Conservation (phyloP, 2,888 invertebrate species). For the Acanthopleura granulata region DNA sequence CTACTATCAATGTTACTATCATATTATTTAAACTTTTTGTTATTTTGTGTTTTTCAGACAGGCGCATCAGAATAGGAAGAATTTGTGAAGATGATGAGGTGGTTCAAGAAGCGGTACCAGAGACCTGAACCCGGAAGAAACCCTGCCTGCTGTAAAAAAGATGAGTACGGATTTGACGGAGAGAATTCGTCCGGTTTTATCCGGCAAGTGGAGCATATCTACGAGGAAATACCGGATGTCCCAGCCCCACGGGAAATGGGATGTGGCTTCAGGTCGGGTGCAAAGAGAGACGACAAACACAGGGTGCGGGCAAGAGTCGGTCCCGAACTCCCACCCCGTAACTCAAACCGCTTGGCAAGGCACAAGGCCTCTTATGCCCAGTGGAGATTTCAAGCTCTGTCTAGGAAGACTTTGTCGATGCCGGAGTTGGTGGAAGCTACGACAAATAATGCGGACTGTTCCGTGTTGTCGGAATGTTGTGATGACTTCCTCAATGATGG, state of each 20-base stretch:
- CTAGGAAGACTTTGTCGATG: neutral
- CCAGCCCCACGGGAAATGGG: neutral
- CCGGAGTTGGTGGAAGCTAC: neutral
- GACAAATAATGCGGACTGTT: no score
- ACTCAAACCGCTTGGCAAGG: neutral
- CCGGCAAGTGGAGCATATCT: neutral
- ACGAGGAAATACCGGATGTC: conserved; percentile 10
- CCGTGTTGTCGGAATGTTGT: no score
- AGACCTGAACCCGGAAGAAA: neutral
- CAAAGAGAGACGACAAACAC: neutral
- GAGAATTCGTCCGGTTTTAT: neutral
- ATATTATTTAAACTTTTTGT: no score
- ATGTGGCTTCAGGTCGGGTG: neutral
- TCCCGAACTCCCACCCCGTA: conserved; percentile 2
- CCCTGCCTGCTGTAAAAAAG: neutral
- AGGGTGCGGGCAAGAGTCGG: neutral
- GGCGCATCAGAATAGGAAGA: no score
- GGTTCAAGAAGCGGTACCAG: neutral
- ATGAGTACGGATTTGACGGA: conserved; percentile 12
- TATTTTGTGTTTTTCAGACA: no score
- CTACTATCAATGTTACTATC: no score
- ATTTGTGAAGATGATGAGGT: neutral
- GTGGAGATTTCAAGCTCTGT: neutral
- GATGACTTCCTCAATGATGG: neutral
- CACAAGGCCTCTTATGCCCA: neutral